phyloP scores from a whole-genome alignment of 1,140 invertebrate genomes.

The Calephelis virginiensis region DNA sequence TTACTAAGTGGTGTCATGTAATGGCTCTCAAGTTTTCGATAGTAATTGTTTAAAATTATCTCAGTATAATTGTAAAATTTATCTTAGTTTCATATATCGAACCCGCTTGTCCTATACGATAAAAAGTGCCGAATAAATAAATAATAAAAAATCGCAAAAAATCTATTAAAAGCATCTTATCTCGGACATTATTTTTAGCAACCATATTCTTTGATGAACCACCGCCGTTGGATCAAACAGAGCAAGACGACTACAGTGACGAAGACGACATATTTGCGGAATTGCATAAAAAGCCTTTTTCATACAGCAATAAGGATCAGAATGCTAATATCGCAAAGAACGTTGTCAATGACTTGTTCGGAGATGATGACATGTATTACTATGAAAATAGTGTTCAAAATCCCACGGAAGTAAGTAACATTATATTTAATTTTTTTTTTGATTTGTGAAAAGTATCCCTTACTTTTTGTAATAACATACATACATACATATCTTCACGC shows the following conservation, averaged over 20 bases:
- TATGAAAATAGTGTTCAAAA: slow-evolving; percentile 6
- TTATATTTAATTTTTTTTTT: neutral
- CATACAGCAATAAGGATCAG: slow-evolving; percentile 21
- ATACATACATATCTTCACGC: no score
- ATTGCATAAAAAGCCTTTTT: slow-evolving; percentile 37
- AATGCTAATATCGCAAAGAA: neutral
- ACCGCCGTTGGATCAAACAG: slow-evolving; percentile 67
- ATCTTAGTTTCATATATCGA: no score
- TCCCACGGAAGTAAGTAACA: neutral
- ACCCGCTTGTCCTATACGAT: no score
- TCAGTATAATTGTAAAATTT: no score
- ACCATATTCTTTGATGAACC: slow-evolving; percentile 77
- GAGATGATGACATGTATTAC: slow-evolving; percentile 29
- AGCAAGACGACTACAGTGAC: slow-evolving; percentile 42
- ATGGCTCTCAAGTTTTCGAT: no score
- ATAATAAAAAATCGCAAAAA: no score
- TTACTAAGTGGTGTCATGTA: no score
- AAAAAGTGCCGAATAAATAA: no score
- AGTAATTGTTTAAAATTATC: no score
- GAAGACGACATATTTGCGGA: slow-evolving; percentile 69
- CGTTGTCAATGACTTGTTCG: slow-evolving; percentile 31
- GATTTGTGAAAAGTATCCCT: neutral
- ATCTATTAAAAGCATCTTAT: no score
- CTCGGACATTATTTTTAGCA: neutral
- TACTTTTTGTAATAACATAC: no score